Evolutionary conservation across 2,797 vertebrate genomes (phyloP), one percentile per base, ranked within the genome.

Genomic region (Pagetopsis macropterus): DNA sequence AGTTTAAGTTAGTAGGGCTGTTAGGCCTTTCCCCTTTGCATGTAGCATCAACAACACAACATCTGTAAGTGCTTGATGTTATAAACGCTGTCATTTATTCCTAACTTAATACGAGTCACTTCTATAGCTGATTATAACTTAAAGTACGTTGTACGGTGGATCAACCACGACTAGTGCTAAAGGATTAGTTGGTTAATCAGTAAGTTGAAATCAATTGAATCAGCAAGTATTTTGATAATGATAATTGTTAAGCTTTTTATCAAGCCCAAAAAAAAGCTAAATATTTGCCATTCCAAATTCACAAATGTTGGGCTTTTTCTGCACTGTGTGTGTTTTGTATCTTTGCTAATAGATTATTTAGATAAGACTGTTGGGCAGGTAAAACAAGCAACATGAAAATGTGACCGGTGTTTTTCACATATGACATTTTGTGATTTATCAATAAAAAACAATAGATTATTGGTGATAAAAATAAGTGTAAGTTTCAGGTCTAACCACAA

Each of bases 11-110:
- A 65, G 33, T 17, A 11, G 23, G 40, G 0, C 9, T 57, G 50
- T 43, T 33, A 16, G 45, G 21, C 14, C 44, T 14, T 1, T 44
- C 1, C n/a, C 43, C 9, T 1, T 13, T 40, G 5, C 9, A 31
- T 31, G 37, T 23, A 64, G 45, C 49, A 60, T 5, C 37, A 5
- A 48, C 31, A 9, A n/a, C 9, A 70, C 9, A 46, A 17, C 9
- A 3, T 54, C 37, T 72, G 31, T 16, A 27, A 57, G 14, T 15
- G 43, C 46, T 52, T 65, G 13, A 51, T 43, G 54, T 52, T 63
- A 6, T 37, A 37, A 51, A 49, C 8, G 11, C 7, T 27, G 23
- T 37, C 14, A 21, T 37, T 37, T 37, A 37, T 9, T 37, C 33
- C 33, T 49, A 27, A 41, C 27, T 27, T n/a, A 21, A 17, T 17